Evolutionary conservation across 1,140 invertebrate species (phyloP).

Genomic region (Chrysoperla carnea): DNA sequence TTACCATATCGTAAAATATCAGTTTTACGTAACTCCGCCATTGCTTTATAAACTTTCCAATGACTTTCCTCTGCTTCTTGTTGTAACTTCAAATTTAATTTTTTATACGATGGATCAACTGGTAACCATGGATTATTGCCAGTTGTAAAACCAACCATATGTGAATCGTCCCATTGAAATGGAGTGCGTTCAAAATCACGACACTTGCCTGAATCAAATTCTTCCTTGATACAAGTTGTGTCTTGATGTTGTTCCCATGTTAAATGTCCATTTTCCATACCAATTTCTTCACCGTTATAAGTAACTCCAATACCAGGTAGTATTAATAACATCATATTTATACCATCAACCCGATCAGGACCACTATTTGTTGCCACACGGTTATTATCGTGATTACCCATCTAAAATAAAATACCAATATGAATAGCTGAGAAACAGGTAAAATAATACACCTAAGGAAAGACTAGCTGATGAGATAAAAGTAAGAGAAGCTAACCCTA

Average conservation of each 20-base stretch:
- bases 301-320: not conserved
- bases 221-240: slow-evolving; percentile 20
- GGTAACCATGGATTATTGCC: slow-evolving; percentile 34
- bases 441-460: no score
- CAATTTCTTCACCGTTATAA: slow-evolving; percentile 48
- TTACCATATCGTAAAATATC: not conserved
- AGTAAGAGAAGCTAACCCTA: no score
- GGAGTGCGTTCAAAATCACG: slow-evolving; percentile 37
- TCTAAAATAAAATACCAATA: slow-evolving; percentile 13
- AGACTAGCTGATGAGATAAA: no score
- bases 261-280: slow-evolving; percentile 46
- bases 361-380: slow-evolving; percentile 45
- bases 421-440: no score
- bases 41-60: slow-evolving; percentile 10
- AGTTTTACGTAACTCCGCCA: slow-evolving; percentile 6
- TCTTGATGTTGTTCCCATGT: slow-evolving; percentile 27
- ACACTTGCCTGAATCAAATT: slow-evolving; percentile 24
- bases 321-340: not conserved
- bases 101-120: slow-evolving; percentile 30
- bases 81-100: slow-evolving; percentile 34
- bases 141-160: slow-evolving; percentile 24
- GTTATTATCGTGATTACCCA: slow-evolving; percentile 52
- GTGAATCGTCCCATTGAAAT: slow-evolving; percentile 36
- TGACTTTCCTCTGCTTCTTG: slow-evolving; percentile 10
- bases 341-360: slow-evolving; percentile 29